A percentile compares a stretch with the other conserved stretches of the same genome.
Evolutionary conservation across 2,113 vertebrate genomes (phyloP).

Genomic region (Oxyruncus cristatus): DNA sequence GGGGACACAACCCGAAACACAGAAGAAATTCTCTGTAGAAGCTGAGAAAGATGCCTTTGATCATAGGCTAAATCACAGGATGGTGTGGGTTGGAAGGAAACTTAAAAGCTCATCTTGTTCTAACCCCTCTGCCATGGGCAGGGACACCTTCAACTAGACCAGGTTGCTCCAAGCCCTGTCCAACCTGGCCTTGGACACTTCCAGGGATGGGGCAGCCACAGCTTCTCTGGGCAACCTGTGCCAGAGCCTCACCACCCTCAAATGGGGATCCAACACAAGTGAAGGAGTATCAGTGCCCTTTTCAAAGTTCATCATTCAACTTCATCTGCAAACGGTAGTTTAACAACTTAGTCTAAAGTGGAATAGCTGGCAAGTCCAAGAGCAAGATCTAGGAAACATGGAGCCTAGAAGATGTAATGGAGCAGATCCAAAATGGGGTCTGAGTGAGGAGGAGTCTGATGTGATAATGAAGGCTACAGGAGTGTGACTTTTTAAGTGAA

Average conservation of each 20-base stretch:
- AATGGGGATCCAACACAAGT: accelerated
- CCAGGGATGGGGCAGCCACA: neutral
- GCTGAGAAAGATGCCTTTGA: neutral
- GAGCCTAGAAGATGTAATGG: neutral
- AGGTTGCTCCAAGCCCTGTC: neutral
- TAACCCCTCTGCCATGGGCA: neutral
- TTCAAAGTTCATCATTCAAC: neutral
- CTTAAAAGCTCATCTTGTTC: neutral
- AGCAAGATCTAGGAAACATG: neutral
- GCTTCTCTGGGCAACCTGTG: neutral
- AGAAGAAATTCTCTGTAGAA: neutral
- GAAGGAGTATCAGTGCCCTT: neutral
- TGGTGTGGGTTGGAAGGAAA: neutral
- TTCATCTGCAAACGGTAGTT: neutral
- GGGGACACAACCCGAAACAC: neutral
- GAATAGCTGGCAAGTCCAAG: neutral
- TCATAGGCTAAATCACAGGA: neutral
- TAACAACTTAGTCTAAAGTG: neutral
- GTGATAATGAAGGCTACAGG: neutral
- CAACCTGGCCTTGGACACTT: neutral
- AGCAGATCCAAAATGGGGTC: neutral
- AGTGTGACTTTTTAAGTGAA: neutral
- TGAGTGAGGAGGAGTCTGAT: neutral
- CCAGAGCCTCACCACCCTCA: neutral
- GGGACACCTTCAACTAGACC: neutral